Base-by-base conservation (phyloP, 2,888 invertebrate genomes). In the Conomelus anceps region DNA sequence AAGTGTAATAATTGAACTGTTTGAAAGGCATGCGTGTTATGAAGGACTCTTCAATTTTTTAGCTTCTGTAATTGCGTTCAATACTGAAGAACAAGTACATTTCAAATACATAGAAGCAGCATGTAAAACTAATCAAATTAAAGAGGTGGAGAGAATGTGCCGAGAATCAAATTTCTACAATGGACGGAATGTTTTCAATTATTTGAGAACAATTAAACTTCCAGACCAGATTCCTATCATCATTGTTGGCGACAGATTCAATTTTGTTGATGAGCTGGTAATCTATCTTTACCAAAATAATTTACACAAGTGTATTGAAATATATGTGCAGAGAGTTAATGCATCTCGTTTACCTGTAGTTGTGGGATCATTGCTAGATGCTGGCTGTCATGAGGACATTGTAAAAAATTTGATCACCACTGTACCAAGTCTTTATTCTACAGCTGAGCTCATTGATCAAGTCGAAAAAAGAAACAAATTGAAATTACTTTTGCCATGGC, bases 51-150 rank as follows among this genome's bases (percentile, higher is more conserved):
- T 99, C 94, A 99, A 99, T 93, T 99, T 99, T 95, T 95, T 99
- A 90, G 99, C 99, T 20, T 98, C 99, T 0, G 99, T 99, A 93
- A 99, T 99, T 22, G 99, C 99, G 95, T 99, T 99, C 94, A 99
- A 98, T 91, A 99, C 99, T 94, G 99, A 99, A 93, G 95, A 98
- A 3, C 99, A 99, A 94, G 99, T 99, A 22, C 99, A 99, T 93
- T 99, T 99, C 94, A 99, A 99, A 93, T 99, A 99, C 93, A 99
- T 99, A 93, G 99, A 99, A 94, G 98, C 99, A 0, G 99, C 99
- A 0, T 99, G 99, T 94, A 99, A 99, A 93, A 99, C 99, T 0
- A 99, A 99, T 3, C 99, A 99, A 93, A 99, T 99, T 93, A 99
- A 99, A 93, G 99, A 99, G 93, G 99, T 99, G 24, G 99, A 99